These are phyloP conservation scores for Macrostomum cliftonense DNA, from an alignment of 2,888 invertebrate species.

Conservation along the genomic window DNA sequence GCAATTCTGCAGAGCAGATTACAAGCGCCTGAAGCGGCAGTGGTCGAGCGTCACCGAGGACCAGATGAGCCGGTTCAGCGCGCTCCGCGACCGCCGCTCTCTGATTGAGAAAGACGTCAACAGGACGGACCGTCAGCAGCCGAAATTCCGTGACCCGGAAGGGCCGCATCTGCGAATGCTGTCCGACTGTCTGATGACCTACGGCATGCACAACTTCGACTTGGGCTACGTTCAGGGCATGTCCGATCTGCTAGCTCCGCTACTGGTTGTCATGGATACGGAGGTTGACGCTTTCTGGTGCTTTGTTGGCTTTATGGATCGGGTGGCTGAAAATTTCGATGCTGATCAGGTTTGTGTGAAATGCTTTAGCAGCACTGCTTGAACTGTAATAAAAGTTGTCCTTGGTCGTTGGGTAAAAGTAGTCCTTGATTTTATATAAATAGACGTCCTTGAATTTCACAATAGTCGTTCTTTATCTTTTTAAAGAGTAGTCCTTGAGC, in stretches of 20 bases:
- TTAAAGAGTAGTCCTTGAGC: too few species aligned
- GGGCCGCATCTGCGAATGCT: constrained; percentile 64
- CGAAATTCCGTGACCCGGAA: constrained; percentile 76
- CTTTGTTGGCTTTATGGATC: constrained; percentile 90
- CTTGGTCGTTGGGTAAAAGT: too few species aligned
- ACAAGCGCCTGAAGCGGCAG: constrained; percentile 82
- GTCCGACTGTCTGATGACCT: constrained; percentile 84
- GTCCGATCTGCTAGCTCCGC: constrained; percentile 84
- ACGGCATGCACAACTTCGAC: constrained; percentile 96
- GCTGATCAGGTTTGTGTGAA: neutral
- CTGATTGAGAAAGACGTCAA: constrained; percentile 92
- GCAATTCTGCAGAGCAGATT: constrained; percentile 60
- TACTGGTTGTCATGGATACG: constrained; percentile 65
- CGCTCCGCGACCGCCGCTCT: constrained; percentile 70
- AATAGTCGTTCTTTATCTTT: too few species aligned
- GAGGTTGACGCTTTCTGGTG: constrained; percentile 97
- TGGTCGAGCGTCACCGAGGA: constrained; percentile 72
- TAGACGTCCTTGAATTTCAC: too few species aligned
- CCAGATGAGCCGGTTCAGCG: constrained; percentile 70
- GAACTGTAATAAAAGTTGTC: too few species aligned
- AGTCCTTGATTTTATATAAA: too few species aligned
- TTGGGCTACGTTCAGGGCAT: constrained; percentile 63
- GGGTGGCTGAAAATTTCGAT: constrained; percentile 44
- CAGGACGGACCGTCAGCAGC: constrained; percentile 71
- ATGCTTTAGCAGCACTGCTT: too few species aligned